phyloP scores from a whole-genome alignment of 2,797 vertebrate genomes.

The Spea hammondii region DNA sequence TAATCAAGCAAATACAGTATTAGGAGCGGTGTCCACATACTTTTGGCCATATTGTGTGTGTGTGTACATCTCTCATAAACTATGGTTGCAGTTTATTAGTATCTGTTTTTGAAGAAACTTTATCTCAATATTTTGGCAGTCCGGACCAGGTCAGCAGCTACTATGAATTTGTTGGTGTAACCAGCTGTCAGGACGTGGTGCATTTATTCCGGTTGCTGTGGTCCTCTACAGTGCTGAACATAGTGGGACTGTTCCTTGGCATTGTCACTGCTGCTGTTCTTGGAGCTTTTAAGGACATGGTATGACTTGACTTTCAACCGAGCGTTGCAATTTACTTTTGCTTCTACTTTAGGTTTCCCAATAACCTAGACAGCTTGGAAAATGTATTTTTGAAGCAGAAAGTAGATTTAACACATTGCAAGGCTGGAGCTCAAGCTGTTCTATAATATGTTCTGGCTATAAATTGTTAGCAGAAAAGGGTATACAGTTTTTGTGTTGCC shows the following conservation, averaged over 20 bases:
- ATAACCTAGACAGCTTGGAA: background rate
- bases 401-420: background rate
- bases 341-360: background rate
- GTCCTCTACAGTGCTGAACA: constrained; percentile 83
- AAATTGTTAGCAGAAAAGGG: no score
- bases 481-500: no score
- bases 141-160: constrained; percentile 72
- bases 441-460: no score
- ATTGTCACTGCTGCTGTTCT: constrained; percentile 86
- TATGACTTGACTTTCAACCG: constrained; percentile 52
- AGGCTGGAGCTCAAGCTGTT: background rate
- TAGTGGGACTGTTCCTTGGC: constrained; percentile 81
- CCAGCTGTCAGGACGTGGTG: constrained; percentile 82
- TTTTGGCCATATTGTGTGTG: no score
- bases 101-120: no score
- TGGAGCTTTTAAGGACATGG: constrained; percentile 88
- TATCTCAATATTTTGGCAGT: constrained; percentile 62
- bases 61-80: no score
- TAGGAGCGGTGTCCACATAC: no score
- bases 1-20: no score
- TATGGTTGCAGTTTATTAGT: no score
- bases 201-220: constrained; percentile 88
- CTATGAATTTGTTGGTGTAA: constrained; percentile 82
- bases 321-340: background rate
- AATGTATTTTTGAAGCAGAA: background rate